Percentiles rank a stretch among this genome's conserved stretches.
These are phyloP conservation scores for Anodontia alba DNA, from an alignment of 2,888 invertebrate genomes.

Conservation along the genomic window DNA sequence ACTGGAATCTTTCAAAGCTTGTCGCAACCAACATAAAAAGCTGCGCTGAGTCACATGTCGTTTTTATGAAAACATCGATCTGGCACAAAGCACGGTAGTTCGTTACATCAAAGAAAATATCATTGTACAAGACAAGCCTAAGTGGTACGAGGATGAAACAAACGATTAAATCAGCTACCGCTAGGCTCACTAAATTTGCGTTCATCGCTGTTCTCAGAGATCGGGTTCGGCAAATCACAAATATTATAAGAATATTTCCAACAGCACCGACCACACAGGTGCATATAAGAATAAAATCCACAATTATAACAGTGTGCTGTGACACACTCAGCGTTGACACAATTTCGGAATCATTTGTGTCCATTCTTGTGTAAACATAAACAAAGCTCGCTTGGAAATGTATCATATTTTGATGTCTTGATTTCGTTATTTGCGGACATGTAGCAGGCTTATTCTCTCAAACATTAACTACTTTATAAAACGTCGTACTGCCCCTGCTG, in stretches of 20 bases:
- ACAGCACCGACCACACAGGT: conserved; percentile 22
- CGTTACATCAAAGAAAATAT: neutral
- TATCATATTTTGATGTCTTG: no score
- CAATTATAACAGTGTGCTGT: neutral
- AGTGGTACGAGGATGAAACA: conserved; percentile 66
- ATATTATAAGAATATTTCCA: conserved; percentile 32
- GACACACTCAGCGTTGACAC: neutral
- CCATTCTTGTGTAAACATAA: conserved; percentile 2
- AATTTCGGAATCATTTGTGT: neutral
- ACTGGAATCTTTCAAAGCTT: conserved; percentile 76
- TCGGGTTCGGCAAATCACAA: conserved; percentile 31
- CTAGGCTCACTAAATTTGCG: conserved; percentile 62
- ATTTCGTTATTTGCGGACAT: no score
- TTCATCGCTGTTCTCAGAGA: conserved; percentile 68
- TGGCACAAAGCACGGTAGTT: conserved; percentile 38
- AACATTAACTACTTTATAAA: no score
- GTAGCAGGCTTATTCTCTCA: no score
- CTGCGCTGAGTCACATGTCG: conserved; percentile 66
- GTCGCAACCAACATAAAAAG: conserved; percentile 67
- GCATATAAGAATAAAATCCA: neutral
- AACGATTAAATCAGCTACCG: conserved; percentile 61
- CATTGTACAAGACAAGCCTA: conserved; percentile 51
- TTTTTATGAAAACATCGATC: conserved; percentile 63
- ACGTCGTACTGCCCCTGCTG: no score
- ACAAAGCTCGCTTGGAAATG: no score